Evolutionary conservation across 2,797 vertebrate species (phyloP).

Genomic region (Micromesistius poutassou): DNA sequence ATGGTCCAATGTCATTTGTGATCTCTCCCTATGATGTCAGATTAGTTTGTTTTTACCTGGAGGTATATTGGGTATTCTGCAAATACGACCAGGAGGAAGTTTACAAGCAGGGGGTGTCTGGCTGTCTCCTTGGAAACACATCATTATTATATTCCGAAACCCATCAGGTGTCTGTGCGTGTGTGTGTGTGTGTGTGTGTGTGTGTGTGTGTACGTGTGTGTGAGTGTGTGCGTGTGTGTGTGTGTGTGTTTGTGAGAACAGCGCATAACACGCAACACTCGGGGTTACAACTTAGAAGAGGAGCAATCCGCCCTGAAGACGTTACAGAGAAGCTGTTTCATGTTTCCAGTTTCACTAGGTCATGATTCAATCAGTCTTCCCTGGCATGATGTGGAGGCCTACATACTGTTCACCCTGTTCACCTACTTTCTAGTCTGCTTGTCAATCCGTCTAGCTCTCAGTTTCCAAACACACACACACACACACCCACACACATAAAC

Average conservation of each 20-base stretch:
- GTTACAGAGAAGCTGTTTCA: neutral
- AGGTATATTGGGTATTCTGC: neutral
- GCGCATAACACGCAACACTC: too few species aligned
- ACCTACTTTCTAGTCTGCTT: neutral
- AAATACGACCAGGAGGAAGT: neutral
- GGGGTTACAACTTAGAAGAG: too few species aligned
- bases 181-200: neutral
- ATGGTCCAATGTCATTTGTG: neutral
- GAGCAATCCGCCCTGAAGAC: too few species aligned
- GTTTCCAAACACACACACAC: too few species aligned
- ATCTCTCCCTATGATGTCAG: neutral
- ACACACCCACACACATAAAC: too few species aligned
- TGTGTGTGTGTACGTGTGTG: neutral
- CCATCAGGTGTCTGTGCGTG: neutral
- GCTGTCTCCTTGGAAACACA: slow-evolving; percentile 1
- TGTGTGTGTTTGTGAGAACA: neutral
- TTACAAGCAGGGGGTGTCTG: slow-evolving; percentile 1
- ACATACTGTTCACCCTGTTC: neutral
- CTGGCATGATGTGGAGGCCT: neutral
- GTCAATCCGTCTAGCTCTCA: neutral
- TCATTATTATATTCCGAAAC: neutral
- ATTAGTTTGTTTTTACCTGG: neutral
- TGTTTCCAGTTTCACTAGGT: neutral
- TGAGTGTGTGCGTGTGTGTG: neutral
- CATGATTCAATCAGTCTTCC: neutral